Base-by-base conservation (phyloP, 2,888 invertebrate genomes). In the Synergus japonicus region DNA sequence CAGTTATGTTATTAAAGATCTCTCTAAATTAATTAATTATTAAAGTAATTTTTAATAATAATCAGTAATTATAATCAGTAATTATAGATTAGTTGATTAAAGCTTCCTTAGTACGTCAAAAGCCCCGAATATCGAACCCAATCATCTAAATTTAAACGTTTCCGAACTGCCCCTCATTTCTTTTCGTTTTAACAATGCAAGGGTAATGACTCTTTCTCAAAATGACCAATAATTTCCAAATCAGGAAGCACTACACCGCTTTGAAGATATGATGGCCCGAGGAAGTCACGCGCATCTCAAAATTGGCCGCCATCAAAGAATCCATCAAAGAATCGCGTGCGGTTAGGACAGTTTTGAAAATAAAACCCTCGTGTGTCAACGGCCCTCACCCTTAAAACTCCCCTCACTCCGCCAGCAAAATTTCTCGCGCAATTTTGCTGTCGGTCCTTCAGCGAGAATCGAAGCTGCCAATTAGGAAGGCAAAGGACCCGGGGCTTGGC, bases 381-480 rank as follows among this genome's bases (percentile, higher is more conserved):
- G 73, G 49, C 10, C 49, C 29, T 9, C 73, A n/a, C 73, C 54
- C 73, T 37, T 69, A 29, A 69, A 49, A 49, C 5, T 46, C 15
- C 18, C 49, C 73, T 8, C 29, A n/a, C 15, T 29, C 13, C 22
- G 9, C 13, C 10, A 3, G 22, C 9, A 29, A 73, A 29, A 54
- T 22, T 49, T 73, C 73, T 73, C 73, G 12, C 37, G 73, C 49
- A 73, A 73, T 73, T 73, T 73, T 54, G n/a, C 73, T 73, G 73
- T 73, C 73, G 73, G 73, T 54, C 73, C 37, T 15, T 49, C 49
- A 77, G 64, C 81, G 79, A 83, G 81, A 82, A 81, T 81, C 77
- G 76, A 79, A 76, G 81, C 80, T 79, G 81, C 81, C 82, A 83
- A 83, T 83, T 83, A 83, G 82, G 79, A 66, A 67, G 76, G 66